Evolutionary conservation across 2,797 vertebrate species (phyloP), one percentile per base, ranked within the genome.

Genomic region (Manis pentadactyla): DNA sequence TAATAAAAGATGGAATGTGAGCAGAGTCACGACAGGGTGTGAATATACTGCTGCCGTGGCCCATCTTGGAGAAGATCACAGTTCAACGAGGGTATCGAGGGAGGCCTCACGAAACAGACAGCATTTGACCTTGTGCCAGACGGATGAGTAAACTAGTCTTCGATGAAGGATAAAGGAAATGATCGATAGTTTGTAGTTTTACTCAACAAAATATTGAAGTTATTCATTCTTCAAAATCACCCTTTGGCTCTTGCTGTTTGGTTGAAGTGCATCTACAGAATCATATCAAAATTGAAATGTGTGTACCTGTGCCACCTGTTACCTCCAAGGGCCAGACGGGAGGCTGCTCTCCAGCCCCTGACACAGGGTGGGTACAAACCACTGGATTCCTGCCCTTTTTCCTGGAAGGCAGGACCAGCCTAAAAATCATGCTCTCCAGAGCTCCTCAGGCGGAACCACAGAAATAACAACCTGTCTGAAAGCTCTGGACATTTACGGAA

Each of bases 161-260:
- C 34, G 63, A 29, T 25, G 51, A 95, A 2, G 5, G 6, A 68
- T 37, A 63, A 77, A 42, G 15, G n/a, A 93, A 83, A 75, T 73
- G 6, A 87, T n/a, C n/a, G 3, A 17, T 49, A 34, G 7, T 39
- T 79, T 93, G 49, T 68, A 11, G 64, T 83, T 84, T 79, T 37
- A 85, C 57, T 85, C 93, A 91, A 55, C 21, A 93, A 94, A 75
- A 64, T 64, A 66, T 10, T 90, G 17, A 64, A 74, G n/a, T 42
- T 81, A 51, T 83, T 74, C n/a, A 81, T 63, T 75, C 46, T 31
- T 86, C 88, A 92, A 68, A 87, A 82, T 55, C 11, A 59, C 77
- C 77, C 19, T 86, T 2, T 53, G 68, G 18, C 1, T 86, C 46
- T 13, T 14, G 46, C 31, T 61, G 51, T 61, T 61, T 61, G 25